Evolutionary conservation across 2,888 invertebrate species (phyloP).

Genomic region (Drosophila fungiperda): DNA sequence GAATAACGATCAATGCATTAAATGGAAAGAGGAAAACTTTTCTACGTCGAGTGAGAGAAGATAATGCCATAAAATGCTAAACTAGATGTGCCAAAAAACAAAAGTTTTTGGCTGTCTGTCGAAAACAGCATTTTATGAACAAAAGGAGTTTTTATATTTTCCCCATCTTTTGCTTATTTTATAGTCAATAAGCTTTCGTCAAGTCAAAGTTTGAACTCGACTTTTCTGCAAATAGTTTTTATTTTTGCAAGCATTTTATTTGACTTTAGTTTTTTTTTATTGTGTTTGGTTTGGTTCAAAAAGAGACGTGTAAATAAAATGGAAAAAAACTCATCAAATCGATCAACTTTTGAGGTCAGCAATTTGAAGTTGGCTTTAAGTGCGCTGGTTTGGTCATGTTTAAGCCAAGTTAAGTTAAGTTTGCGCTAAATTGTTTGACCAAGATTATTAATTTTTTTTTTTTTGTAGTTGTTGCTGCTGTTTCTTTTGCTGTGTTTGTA

Average conservation of each 20-base stretch:
- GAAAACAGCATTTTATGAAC: slow-evolving; percentile 27
- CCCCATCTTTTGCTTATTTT: not conserved
- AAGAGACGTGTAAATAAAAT: slow-evolving; percentile 33
- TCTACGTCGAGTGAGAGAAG: not conserved
- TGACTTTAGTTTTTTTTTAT: slow-evolving; percentile 34
- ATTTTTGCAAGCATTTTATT: slow-evolving; percentile 37
- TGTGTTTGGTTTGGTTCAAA: not conserved
- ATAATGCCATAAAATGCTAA: slow-evolving; percentile 58
- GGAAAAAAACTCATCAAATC: slow-evolving; percentile 5
- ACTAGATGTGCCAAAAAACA: slow-evolving; percentile 21
- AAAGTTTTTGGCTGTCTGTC: slow-evolving; percentile 10
- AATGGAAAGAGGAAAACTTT: slow-evolving; percentile 6
- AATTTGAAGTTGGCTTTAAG: slow-evolving; percentile 23
- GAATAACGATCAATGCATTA: not conserved
- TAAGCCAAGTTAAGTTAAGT: slow-evolving; percentile 24
- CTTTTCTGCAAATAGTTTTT: slow-evolving; percentile 33
- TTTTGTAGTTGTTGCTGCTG: slow-evolving; percentile 2
- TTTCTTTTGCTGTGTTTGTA: slow-evolving; percentile 20
- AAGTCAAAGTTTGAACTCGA: slow-evolving; percentile 22
- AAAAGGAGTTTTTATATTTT: slow-evolving; percentile 3
- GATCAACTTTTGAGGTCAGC: slow-evolving; percentile 35
- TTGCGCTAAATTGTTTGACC: slow-evolving; percentile 37
- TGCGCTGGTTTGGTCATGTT: slow-evolving; percentile 21
- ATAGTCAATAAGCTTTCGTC: slow-evolving; percentile 32
- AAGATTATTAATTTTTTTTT: slow-evolving; percentile 17